Conservation (phyloP, 2,888 invertebrate genomes). For the Phalera bucephala region DNA sequence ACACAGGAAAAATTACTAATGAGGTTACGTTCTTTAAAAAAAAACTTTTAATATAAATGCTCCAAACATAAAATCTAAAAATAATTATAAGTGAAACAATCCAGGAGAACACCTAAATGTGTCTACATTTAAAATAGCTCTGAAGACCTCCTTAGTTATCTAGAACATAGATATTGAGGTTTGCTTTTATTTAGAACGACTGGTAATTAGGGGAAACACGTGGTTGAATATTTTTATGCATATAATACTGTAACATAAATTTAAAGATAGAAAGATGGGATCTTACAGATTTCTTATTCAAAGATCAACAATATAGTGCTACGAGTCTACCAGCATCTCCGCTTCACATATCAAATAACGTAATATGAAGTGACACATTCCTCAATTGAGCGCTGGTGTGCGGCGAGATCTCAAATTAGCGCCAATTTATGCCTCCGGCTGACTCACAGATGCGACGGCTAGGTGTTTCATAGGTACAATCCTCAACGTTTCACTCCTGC, state of each 20-base stretch:
- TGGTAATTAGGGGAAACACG: too few relatives aligned
- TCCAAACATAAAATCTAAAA: too few relatives aligned
- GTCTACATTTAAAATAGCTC: not conserved
- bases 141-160: not conserved
- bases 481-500: conserved; percentile 4
- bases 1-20: too few relatives aligned
- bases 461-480: conserved; percentile 23
- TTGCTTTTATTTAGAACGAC: too few relatives aligned
- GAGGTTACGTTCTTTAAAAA: too few relatives aligned
- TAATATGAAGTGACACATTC: conserved; percentile 76
- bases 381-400: conserved; percentile 73
- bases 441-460: conserved; percentile 40
- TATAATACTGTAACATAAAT: too few relatives aligned
- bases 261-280: too few relatives aligned
- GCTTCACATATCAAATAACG: too few relatives aligned
- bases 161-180: not conserved
- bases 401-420: conserved; percentile 76
- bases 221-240: too few relatives aligned
- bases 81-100: not conserved
- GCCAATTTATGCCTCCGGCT: conserved; percentile 77
- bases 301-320: not conserved
- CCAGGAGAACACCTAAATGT: not conserved
- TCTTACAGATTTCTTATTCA: not conserved
- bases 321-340: conserved; percentile 4
- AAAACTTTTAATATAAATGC: too few relatives aligned